These are phyloP conservation scores for Eptesicus fuscus DNA, from an alignment of 2,113 vertebrate species.

Conservation along the genomic window DNA sequence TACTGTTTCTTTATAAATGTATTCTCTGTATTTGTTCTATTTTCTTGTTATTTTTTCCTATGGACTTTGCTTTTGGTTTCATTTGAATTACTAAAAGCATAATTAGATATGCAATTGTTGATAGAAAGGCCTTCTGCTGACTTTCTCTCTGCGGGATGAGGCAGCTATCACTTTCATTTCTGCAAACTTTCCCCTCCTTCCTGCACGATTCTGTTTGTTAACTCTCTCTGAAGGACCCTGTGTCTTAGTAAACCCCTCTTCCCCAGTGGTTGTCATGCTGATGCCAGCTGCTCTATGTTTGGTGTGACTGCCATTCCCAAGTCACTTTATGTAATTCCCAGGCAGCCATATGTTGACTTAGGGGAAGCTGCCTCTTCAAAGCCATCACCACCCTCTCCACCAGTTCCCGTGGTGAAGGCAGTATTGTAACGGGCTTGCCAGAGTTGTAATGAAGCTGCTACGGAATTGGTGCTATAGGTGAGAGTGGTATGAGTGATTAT, in stretches of 20 bases:
- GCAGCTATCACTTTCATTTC: background rate
- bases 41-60: background rate
- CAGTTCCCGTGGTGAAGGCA: background rate
- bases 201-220: background rate
- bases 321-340: background rate
- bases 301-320: background rate
- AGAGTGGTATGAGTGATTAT: background rate
- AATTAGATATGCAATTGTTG: background rate
- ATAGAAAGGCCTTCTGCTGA: background rate
- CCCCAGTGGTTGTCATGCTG: background rate
- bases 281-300: background rate
- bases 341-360: background rate
- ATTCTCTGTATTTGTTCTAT: background rate
- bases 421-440: background rate
- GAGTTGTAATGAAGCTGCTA: background rate
- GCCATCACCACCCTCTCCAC: background rate
- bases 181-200: background rate
- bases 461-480: background rate
- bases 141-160: background rate
- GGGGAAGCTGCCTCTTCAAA: background rate
- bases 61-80: slow-evolving; percentile 2
- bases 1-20: slow-evolving; percentile 14
- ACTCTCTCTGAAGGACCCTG: background rate
- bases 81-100: background rate
- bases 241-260: background rate